phyloP scores from a whole-genome alignment of 2,113 vertebrate species.

The Saguinus midas region DNA sequence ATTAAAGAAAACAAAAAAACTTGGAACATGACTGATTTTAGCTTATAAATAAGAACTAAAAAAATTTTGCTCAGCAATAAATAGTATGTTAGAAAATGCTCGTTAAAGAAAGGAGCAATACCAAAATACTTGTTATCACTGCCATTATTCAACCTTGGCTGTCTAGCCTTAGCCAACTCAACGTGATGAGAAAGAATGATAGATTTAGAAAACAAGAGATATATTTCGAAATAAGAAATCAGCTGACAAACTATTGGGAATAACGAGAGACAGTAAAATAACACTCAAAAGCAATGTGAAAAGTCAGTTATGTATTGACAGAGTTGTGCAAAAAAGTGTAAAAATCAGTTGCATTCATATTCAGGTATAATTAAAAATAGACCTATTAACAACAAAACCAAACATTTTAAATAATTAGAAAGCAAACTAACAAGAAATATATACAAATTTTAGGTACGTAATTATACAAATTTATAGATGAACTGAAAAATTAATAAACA shows the following conservation, averaged over 20 bases:
- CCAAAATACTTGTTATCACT: not conserved
- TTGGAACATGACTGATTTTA: not conserved
- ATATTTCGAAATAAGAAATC: not conserved
- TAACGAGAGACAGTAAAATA: not conserved
- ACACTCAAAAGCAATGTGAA: not conserved
- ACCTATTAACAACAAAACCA: not conserved
- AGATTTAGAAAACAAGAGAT: not conserved
- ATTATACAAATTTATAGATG: not conserved
- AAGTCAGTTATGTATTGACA: not conserved
- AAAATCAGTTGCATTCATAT: not conserved
- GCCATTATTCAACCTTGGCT: not conserved
- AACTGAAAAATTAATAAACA: not conserved
- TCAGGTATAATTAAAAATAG: not conserved
- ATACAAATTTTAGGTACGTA: not conserved
- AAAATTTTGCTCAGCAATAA: not conserved
- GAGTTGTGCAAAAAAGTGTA: too few species aligned
- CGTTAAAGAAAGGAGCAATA: not conserved
- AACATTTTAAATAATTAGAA: not conserved
- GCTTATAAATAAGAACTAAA: not conserved
- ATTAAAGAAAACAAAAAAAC: not conserved
- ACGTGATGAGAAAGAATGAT: not conserved
- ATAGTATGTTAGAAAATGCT: not conserved
- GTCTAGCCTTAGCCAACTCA: not conserved
- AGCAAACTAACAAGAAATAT: not conserved
- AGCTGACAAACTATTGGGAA: not conserved